These are phyloP conservation scores for Sterrhoptilus dennistouni DNA, from an alignment of 2,113 vertebrate genomes.

Conservation along the genomic window DNA sequence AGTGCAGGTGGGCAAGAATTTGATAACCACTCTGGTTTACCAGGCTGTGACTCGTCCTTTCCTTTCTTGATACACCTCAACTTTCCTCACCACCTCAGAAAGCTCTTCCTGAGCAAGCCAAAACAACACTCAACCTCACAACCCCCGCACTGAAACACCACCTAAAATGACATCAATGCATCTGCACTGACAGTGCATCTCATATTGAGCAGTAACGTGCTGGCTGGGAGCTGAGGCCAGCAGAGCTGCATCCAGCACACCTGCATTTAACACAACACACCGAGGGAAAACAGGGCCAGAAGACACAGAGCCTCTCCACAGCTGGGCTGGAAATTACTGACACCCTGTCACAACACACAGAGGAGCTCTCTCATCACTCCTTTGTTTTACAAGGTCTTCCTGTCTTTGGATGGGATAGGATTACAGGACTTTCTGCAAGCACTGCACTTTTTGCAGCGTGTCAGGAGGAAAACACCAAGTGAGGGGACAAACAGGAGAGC, in stretches of 20 bases:
- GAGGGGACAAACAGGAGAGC: not conserved
- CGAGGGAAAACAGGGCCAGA: not conserved
- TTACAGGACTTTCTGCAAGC: constrained; percentile 48
- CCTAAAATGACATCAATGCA: not conserved
- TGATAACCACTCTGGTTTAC: not conserved
- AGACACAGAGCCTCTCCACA: not conserved
- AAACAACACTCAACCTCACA: not conserved
- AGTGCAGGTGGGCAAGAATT: not conserved
- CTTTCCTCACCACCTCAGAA: not conserved
- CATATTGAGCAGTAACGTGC: accelerated
- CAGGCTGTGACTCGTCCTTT: not conserved
- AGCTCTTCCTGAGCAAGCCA: constrained; percentile 12
- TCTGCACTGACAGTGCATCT: not conserved
- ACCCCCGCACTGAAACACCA: not conserved
- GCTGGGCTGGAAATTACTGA: constrained; percentile 36
- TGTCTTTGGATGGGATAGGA: constrained; percentile 19
- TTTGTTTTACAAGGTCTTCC: constrained; percentile 45
- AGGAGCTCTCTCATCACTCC: constrained; percentile 32
- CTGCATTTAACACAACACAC: not conserved
- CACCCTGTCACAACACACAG: constrained; percentile 32
- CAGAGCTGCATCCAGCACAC: constrained; percentile 9
- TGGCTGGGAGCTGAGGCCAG: not conserved
- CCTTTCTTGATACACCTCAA: not conserved
- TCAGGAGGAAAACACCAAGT: not conserved
- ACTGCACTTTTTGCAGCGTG: not conserved